These are phyloP conservation scores for Rhamphomyia laevipes DNA, from an alignment of 2,888 invertebrate species.

Conservation along the genomic window DNA sequence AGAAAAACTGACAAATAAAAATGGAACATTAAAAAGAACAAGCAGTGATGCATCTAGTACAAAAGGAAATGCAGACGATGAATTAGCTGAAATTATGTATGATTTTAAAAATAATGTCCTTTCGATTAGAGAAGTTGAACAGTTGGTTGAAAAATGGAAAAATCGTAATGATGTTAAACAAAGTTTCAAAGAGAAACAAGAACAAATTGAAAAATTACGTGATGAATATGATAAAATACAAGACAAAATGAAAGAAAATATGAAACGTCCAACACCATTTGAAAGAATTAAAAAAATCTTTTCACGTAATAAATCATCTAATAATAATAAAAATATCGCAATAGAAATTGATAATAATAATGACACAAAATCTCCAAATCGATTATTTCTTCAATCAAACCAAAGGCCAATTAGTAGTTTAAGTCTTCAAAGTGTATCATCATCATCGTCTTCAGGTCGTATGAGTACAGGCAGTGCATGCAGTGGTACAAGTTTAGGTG, in stretches of 20 bases:
- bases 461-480: slow-evolving; percentile 62
- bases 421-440: slow-evolving; percentile 53
- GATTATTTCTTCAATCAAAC: slow-evolving; percentile 24
- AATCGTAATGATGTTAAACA: slow-evolving; percentile 78
- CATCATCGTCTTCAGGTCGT: slow-evolving; percentile 63
- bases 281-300: slow-evolving; percentile 67
- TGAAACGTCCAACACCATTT: slow-evolving; percentile 69
- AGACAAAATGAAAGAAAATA: slow-evolving; percentile 58
- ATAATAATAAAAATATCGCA: slow-evolving; percentile 20
- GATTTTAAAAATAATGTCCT: slow-evolving; percentile 84
- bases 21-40: slow-evolving; percentile 33
- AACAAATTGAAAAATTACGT: slow-evolving; percentile 67
- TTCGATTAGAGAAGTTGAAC: slow-evolving; percentile 72
- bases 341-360: slow-evolving; percentile 18
- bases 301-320: slow-evolving; percentile 46
- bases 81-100: slow-evolving; percentile 74
- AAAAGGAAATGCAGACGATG: slow-evolving; percentile 47
- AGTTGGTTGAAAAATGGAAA: slow-evolving; percentile 75
- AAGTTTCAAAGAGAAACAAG: slow-evolving; percentile 73
- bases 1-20: slow-evolving; percentile 11
- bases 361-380: slow-evolving; percentile 34
- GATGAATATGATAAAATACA: slow-evolving; percentile 74
- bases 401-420: slow-evolving; percentile 55
- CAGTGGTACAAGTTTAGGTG: slow-evolving; percentile 69
- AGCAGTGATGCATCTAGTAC: slow-evolving; percentile 32